These are phyloP conservation scores for Ernsta delagoae DNA, from an alignment of 2,888 invertebrate species.

Conservation along the genomic window DNA sequence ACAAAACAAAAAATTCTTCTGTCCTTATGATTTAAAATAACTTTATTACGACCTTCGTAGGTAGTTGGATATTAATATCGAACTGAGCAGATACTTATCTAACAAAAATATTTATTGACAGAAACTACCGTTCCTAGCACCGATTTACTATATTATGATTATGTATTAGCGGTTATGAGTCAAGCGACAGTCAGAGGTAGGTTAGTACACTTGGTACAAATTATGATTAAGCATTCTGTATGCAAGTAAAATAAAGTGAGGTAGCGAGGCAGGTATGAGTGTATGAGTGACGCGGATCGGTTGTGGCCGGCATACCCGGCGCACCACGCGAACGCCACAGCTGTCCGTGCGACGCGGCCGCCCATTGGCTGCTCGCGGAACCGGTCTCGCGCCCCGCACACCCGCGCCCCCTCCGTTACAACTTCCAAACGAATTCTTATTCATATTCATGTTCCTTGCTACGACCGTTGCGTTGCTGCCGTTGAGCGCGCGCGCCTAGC, in stretches of 20 bases:
- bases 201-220: slow-evolving; percentile 60
- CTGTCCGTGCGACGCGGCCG: slow-evolving; percentile 73
- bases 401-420: slow-evolving; percentile 60
- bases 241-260: slow-evolving; percentile 61
- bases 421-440: slow-evolving; percentile 82
- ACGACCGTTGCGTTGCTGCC: slow-evolving; percentile 81
- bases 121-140: too few relatives aligned
- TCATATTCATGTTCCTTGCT: slow-evolving; percentile 78
- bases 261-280: slow-evolving; percentile 63
- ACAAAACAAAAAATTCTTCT: too few relatives aligned
- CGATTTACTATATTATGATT: background rate
- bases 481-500: slow-evolving; percentile 68
- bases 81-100: background rate
- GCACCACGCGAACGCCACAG: slow-evolving; percentile 47
- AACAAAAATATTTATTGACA: too few relatives aligned
- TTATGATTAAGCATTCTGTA: slow-evolving; percentile 66
- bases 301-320: slow-evolving; percentile 41
- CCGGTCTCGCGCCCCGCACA: slow-evolving; percentile 66
- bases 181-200: slow-evolving; percentile 57
- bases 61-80: background rate
- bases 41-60: background rate
- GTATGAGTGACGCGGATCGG: slow-evolving; percentile 58
- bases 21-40: too few relatives aligned
- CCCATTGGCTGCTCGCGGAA: slow-evolving; percentile 71
- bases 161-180: slow-evolving; percentile 52